Conservation (phyloP, 2,888 invertebrate species). For the Rhyacophila evoluta region DNA sequence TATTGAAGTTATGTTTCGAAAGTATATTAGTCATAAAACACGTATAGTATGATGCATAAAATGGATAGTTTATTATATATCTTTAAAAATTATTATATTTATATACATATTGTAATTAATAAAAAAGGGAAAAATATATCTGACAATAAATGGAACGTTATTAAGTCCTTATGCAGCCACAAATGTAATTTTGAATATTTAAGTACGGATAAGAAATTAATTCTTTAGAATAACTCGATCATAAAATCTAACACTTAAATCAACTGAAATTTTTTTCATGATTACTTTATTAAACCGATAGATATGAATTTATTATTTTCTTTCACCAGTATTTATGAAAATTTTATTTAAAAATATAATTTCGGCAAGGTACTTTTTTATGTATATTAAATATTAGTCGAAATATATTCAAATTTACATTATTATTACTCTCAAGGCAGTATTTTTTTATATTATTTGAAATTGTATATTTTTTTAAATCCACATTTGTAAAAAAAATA, state of each 20-base stretch:
- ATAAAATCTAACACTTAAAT: no score
- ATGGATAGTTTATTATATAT: slow-evolving; percentile 52
- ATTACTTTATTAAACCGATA: no score
- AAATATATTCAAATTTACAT: neutral
- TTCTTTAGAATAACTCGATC: neutral
- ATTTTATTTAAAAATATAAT: neutral
- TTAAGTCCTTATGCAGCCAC: slow-evolving; percentile 6
- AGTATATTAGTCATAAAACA: slow-evolving; percentile 50
- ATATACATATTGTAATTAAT: slow-evolving; percentile 53
- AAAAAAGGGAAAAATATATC: slow-evolving; percentile 50
- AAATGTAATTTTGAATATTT: neutral
- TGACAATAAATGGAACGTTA: slow-evolving; percentile 52
- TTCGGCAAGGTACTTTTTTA: slow-evolving; percentile 10
- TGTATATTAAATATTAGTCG: neutral
- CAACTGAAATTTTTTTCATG: no score
- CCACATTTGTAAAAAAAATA: neutral
- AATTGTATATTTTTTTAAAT: slow-evolving; percentile 1
- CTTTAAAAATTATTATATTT: slow-evolving; percentile 46
- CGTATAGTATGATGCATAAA: slow-evolving; percentile 45
- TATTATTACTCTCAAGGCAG: neutral
- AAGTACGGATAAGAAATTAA: neutral
- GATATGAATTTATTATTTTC: no score
- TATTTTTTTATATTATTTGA: neutral
- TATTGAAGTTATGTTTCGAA: slow-evolving; percentile 54
- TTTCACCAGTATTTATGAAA: neutral